Conservation (phyloP, 2,888 invertebrate genomes). For the Diachrysia chrysitis region DNA sequence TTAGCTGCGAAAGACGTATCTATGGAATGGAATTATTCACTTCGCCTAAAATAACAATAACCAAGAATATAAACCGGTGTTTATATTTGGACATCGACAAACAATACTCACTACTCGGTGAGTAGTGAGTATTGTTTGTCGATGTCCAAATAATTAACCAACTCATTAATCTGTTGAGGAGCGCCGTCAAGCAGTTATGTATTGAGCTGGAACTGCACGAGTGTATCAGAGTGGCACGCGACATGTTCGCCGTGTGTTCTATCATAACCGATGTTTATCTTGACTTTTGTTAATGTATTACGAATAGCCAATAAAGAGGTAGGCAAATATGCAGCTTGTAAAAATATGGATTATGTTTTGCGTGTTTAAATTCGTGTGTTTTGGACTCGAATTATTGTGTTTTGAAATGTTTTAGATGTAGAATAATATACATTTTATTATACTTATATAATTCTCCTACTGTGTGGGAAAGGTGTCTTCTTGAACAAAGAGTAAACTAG, state of each 20-base stretch:
- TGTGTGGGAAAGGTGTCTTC: too few species aligned
- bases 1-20: too few species aligned
- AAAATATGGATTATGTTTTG: neutral
- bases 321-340: neutral
- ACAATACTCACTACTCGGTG: too few species aligned
- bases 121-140: neutral
- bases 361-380: too few species aligned
- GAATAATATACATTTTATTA: too few species aligned
- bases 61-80: too few species aligned
- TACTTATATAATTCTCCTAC: too few species aligned
- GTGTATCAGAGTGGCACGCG: conserved; percentile 40
- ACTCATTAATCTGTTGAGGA: conserved; percentile 44
- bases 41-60: neutral
- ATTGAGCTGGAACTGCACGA: conserved; percentile 42
- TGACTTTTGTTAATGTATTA: neutral
- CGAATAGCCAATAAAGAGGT: neutral
- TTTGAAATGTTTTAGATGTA: too few species aligned
- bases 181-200: conserved; percentile 43
- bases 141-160: conserved; percentile 43
- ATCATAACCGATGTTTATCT: conserved; percentile 8
- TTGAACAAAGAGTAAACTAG: too few species aligned
- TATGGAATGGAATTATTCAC: neutral
- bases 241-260: conserved; percentile 22
- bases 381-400: too few species aligned
- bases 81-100: too few species aligned